Conservation (phyloP, 2,113 vertebrate species). For the Noctilio leporinus region DNA sequence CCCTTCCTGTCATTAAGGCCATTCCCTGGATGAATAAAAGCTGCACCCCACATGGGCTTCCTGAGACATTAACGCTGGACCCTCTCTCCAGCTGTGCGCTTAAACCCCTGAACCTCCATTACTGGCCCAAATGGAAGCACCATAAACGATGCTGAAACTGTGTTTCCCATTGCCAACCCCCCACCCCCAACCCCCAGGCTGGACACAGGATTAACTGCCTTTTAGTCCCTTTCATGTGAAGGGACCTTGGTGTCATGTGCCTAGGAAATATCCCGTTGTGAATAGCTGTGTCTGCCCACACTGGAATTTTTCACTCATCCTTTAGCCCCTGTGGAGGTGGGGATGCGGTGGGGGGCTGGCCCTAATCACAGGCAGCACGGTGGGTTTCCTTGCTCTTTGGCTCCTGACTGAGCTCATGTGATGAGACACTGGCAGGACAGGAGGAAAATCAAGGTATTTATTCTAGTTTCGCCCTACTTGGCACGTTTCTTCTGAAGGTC, state of each 20-base stretch:
- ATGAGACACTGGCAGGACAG: background rate
- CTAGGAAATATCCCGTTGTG: background rate
- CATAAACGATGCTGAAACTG: background rate
- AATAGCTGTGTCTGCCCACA: background rate
- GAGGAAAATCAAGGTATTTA: background rate
- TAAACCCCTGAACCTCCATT: background rate
- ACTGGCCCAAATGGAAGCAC: background rate
- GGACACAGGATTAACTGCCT: background rate
- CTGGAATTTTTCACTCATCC: background rate
- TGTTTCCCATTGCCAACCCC: background rate
- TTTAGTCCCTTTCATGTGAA: background rate
- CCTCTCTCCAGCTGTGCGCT: background rate
- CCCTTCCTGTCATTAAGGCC: background rate
- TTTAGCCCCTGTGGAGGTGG: too few species aligned
- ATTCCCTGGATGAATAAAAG: background rate
- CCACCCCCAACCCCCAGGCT: background rate
- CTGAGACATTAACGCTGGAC: background rate
- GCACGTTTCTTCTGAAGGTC: background rate
- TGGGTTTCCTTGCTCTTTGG: background rate
- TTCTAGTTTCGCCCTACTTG: background rate
- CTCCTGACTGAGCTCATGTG: background rate
- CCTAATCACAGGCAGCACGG: rapidly evolving
- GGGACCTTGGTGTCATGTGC: background rate
- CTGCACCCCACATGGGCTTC: background rate
- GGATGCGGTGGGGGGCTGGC: background rate